Evolutionary conservation across 1,140 invertebrate species (phyloP).

Genomic region (Ectropis grisescens): DNA sequence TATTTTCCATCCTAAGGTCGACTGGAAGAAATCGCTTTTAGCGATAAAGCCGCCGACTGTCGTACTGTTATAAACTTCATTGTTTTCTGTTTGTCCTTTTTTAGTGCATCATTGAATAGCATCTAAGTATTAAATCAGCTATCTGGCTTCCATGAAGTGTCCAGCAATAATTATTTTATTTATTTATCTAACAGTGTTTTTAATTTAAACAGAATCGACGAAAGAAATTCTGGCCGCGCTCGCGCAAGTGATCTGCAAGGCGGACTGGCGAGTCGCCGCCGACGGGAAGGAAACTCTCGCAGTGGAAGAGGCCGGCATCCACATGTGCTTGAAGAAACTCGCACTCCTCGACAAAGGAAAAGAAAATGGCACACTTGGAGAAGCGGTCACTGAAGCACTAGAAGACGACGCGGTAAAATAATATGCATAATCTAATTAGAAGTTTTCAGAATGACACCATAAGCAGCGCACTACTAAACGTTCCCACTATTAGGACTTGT

Average conservation of each 20-base stretch:
- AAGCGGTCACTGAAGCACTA: conserved; percentile 34
- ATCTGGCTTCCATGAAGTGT: no score
- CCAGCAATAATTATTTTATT: conserved; percentile 1
- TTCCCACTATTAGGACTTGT: no score
- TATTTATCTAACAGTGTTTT: conserved; percentile 4
- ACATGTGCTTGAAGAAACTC: conserved; percentile 86
- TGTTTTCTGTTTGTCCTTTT: no score
- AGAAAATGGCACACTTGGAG: conserved; percentile 35
- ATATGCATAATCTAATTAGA: no score
- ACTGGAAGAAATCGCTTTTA: no score
- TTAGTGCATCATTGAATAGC: no score
- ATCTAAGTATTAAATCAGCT: no score
- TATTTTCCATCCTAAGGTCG: no score
- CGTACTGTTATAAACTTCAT: no score
- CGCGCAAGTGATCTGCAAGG: conserved; percentile 39
- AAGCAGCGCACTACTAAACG: no score
- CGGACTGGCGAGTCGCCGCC: conserved; percentile 47
- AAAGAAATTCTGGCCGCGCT: conserved; percentile 39
- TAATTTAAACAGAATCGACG: conserved; percentile 28
- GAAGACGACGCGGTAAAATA: conserved; percentile 41
- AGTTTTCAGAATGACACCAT: no score
- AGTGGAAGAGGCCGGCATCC: conserved; percentile 85
- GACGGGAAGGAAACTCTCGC: conserved; percentile 68
- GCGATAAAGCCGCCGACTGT: no score
- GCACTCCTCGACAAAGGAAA: conserved; percentile 74